Conservation (phyloP, 1,140 invertebrate genomes). For the Drosophila azteca region DNA sequence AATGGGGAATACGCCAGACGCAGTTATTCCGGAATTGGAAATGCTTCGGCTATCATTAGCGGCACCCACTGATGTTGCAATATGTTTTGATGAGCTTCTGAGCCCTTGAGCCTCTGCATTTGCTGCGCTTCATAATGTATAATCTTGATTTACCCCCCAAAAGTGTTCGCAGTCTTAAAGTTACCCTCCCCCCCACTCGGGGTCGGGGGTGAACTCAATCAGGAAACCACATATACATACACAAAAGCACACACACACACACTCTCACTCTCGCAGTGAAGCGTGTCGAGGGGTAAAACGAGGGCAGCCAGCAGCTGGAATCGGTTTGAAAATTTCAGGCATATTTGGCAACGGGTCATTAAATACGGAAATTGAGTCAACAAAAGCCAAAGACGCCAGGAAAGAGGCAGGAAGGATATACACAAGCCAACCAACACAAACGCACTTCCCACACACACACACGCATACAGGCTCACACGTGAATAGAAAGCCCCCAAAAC, state of each 20-base stretch:
- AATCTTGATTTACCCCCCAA: conserved; percentile 18
- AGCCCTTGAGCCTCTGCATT: conserved; percentile 41
- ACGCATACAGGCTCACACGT: conserved; percentile 21
- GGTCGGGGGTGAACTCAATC: conserved; percentile 33
- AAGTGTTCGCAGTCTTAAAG: conserved; percentile 8
- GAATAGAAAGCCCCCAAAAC: conserved; percentile 24
- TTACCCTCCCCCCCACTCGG: conserved; percentile 1
- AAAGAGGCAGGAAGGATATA: conserved; percentile 64
- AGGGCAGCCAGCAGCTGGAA: conserved; percentile 35
- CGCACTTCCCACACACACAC: conserved; percentile 37
- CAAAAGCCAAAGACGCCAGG: conserved; percentile 74
- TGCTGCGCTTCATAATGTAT: conserved; percentile 28
- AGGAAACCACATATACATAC: conserved; percentile 42
- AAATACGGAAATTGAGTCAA: conserved; percentile 83
- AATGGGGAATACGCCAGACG: not conserved
- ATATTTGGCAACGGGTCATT: conserved; percentile 80
- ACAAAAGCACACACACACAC: conserved; percentile 1
- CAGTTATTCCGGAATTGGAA: conserved; percentile 19
- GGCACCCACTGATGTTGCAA: conserved; percentile 27
- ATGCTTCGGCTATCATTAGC: conserved; percentile 31
- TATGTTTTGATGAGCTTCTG: conserved; percentile 55
- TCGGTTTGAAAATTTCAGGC: conserved; percentile 71
- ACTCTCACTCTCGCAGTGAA: not conserved
- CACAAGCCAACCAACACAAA: conserved; percentile 60
- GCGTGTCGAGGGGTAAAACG: not conserved